Percentiles rank a stretch among this genome's conserved stretches.
These are phyloP conservation scores for Prostheceraeus crozeri DNA, from an alignment of 2,888 invertebrate genomes.

Conservation along the genomic window DNA sequence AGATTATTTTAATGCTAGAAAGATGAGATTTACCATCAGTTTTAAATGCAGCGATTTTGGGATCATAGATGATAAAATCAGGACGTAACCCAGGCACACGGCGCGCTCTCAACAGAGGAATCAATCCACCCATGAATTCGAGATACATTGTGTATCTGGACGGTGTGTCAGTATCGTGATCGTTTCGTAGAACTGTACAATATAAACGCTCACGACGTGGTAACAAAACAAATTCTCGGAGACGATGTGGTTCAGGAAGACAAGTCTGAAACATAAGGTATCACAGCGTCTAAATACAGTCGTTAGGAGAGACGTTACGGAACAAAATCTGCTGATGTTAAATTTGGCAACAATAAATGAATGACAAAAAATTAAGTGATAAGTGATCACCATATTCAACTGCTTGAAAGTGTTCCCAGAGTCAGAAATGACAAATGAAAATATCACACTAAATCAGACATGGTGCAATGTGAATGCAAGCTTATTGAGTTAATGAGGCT, in stretches of 20 bases:
- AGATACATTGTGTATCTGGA: conserved; percentile 65
- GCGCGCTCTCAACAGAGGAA: conserved; percentile 87
- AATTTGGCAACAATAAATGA: too few species aligned
- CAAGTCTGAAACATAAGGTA: conserved; percentile 75
- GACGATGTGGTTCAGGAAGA: conserved; percentile 76
- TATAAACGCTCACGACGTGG: conserved; percentile 82
- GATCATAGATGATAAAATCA: conserved; percentile 77
- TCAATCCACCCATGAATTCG: conserved; percentile 88
- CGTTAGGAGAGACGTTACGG: too few species aligned
- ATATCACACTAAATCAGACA: too few species aligned
- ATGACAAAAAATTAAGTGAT: too few species aligned
- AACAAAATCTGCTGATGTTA: too few species aligned
- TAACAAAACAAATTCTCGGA: conserved; percentile 84
- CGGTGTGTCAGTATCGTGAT: conserved; percentile 65
- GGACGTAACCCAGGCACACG: conserved; percentile 91
- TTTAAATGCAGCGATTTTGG: conserved; percentile 50
- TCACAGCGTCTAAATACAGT: too few species aligned
- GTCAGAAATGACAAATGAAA: too few species aligned
- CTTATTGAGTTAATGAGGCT: too few species aligned
- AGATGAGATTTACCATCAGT: conserved; percentile 10
- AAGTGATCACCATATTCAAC: too few species aligned
- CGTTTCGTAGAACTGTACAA: conserved; percentile 92
- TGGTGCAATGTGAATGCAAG: too few species aligned
- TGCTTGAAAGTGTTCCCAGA: too few species aligned
- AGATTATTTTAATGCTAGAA: too few species aligned